Evolutionary conservation across 2,113 vertebrate genomes (phyloP), one percentile per base, ranked within the genome.

Genomic region (Pionites leucogaster): DNA sequence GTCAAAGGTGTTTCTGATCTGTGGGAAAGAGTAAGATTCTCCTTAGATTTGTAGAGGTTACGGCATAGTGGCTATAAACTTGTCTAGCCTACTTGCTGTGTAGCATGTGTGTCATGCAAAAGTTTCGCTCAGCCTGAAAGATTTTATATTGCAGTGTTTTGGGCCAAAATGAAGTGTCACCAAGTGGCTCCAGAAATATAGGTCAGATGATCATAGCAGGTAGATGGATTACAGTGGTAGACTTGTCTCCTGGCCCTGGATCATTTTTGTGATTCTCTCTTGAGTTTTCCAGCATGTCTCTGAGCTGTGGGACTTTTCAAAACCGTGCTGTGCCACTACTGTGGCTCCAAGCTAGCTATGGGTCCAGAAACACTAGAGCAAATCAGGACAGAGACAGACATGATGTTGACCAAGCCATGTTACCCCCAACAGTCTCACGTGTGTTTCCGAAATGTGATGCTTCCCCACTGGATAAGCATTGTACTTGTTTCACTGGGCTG

Each of bases 211-310:
- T 63, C 0, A 0, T n/a, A 52, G 13, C 20, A 70, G 29, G 33
- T 68, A 33, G 39, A n/a, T 60, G 44, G 57, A 80, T 82, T 65
- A 33, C 25, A 37, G 49, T 69, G 76, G 35, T 23, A 78, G 53
- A 15, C 41, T 88, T 81, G 33, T 91, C 25, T 88, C n/a, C 41
- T 0, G 0, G 22, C 83, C n/a, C 41, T 0, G 0, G 18, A 35
- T 69, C 0, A 8, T 46, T 89, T 88, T 53, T 87, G 10, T 81
- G 20, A n/a, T 69, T 78, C 49, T 93, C 31, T 70, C 50, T 74
- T 52, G 24, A 82, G 37, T 42, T 82, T 84, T 85, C 27, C 37
- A 28, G 3, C 15, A 13, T 68, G n/a, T 28, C 42, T 70, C 35
- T 0, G 0, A 85, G 31, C 37, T 42, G 14, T 84, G 57, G 13